Evolutionary conservation across 1,140 invertebrate species (phyloP).

Genomic region (Aphelenchoides fujianensis): DNA sequence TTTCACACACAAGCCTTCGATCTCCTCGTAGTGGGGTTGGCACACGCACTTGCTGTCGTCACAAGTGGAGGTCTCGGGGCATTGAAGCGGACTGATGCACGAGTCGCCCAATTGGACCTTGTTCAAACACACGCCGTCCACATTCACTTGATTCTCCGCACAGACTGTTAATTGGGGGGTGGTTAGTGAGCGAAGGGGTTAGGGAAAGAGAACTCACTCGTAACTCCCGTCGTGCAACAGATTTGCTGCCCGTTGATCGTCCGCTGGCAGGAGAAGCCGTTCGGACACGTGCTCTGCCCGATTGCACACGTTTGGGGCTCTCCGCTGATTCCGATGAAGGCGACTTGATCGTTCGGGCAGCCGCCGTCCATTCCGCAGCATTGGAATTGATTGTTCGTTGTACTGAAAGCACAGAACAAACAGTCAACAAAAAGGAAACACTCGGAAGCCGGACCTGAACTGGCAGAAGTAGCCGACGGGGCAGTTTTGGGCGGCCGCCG

Average conservation of each 20-base stretch:
- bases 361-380: conserved; percentile 61
- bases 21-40: conserved; percentile 34
- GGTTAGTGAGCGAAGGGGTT: conserved; percentile 10
- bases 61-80: conserved; percentile 47
- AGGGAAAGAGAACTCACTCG: conserved; percentile 30
- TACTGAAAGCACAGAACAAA: conserved; percentile 60
- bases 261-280: conserved; percentile 58
- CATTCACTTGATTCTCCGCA: conserved; percentile 56
- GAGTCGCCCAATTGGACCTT: conserved; percentile 49
- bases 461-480: conserved; percentile 59
- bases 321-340: conserved; percentile 61
- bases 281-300: conserved; percentile 59
- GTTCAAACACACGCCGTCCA: conserved; percentile 58
- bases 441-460: too few species aligned
- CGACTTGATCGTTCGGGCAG: conserved; percentile 59
- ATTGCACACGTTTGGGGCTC: conserved; percentile 60
- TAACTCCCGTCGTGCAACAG: conserved; percentile 55
- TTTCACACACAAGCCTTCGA: conserved; percentile 46
- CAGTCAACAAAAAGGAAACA: too few species aligned
- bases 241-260: conserved; percentile 54
- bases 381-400: conserved; percentile 59
- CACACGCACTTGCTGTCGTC: conserved; percentile 56
- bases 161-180: conserved; percentile 32
- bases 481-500: conserved; percentile 60
- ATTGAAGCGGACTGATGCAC: conserved; percentile 53